phyloP scores from a whole-genome alignment of 2,797 vertebrate genomes.

The Austrolebias charrua region DNA sequence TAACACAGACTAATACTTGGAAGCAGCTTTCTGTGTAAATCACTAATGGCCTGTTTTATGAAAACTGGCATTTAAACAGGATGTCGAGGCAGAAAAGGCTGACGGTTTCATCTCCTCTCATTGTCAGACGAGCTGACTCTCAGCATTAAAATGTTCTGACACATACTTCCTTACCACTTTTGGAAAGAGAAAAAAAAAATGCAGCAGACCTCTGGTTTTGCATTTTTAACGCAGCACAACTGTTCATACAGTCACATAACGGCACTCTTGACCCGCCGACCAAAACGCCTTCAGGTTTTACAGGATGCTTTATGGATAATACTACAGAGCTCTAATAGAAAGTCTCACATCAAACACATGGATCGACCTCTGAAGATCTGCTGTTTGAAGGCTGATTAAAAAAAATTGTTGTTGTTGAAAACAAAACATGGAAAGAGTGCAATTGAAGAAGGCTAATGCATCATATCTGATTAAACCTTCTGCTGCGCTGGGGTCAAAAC shows the following conservation, averaged over 20 bases:
- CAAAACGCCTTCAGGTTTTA: slow-evolving; percentile 47
- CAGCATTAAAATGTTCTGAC: slow-evolving; percentile 28
- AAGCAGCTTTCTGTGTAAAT: slow-evolving; percentile 12
- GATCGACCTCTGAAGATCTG: slow-evolving; percentile 32
- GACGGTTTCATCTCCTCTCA: slow-evolving; percentile 44
- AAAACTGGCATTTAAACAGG: slow-evolving; percentile 42
- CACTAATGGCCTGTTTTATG: slow-evolving; percentile 42
- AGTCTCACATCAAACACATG: slow-evolving; percentile 51
- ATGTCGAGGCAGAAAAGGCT: slow-evolving; percentile 29
- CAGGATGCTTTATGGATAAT: slow-evolving; percentile 59
- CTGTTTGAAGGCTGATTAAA: slow-evolving; percentile 20
- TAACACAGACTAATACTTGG: slow-evolving; percentile 18
- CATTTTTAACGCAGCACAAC: slow-evolving; percentile 50
- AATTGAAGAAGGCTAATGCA: too few relatives aligned
- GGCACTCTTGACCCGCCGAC: slow-evolving; percentile 45
- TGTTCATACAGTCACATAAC: slow-evolving; percentile 39
- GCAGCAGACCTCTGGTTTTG: slow-evolving; percentile 38
- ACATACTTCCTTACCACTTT: slow-evolving; percentile 42
- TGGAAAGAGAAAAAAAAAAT: slow-evolving; percentile 13
- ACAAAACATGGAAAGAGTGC: too few relatives aligned
- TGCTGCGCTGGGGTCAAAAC: too few relatives aligned
- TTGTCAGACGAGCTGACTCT: slow-evolving; percentile 40
- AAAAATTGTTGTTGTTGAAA: too few relatives aligned
- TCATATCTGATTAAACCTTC: not conserved
- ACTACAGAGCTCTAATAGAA: slow-evolving; percentile 21